Evolutionary conservation across 2,888 invertebrate species (phyloP), one percentile per base, ranked within the genome.

Genomic region (Geotrupes spiniger): DNA sequence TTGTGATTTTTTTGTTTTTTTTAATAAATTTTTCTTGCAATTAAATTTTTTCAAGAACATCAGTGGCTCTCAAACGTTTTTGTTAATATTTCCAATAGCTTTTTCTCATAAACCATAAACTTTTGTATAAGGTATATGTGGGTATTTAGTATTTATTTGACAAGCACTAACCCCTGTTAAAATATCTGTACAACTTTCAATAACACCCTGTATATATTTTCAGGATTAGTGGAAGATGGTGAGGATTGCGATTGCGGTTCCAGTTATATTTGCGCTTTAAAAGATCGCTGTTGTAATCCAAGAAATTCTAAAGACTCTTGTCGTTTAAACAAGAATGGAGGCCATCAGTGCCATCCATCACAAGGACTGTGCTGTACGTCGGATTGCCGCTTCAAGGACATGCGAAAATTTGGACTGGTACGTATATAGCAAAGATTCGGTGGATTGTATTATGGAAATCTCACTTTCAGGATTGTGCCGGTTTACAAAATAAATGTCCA

Each of bases 181-280:
- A n/a, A n/a, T n/a, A n/a, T n/a, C n/a, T n/a, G n/a, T n/a, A n/a
- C n/a, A n/a, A n/a, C n/a, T n/a, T n/a, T n/a, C n/a, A n/a, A 21
- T 21, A 21, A 21, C n/a, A n/a, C n/a, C n/a, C n/a, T n/a, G n/a
- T n/a, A n/a, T 21, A 21, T 21, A 4, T 21, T 21, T 21, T 38
- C 47, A 78, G 78, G 77, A 14, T 81, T 87, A 48, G 80, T 81
- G 0, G 88, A 88, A 63, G 76, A 77, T 4, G 82, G 78, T 1
- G 88, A 88, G 66, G 77, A 84, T 27, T 88, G 88, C 63, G 88
- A 88, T 69, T 82, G 82, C 59, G 82, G 82, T 1, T 77, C 81
- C 39, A 76, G 76, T 1, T 74, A 76, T 0, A 76, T 78, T 1
- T 80, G 79, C 58, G 65, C 63, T 12, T 61, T 64, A 29, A 63